Evolutionary conservation across 2,113 vertebrate genomes (phyloP).

Genomic region (Eretmochelys imbricata): DNA sequence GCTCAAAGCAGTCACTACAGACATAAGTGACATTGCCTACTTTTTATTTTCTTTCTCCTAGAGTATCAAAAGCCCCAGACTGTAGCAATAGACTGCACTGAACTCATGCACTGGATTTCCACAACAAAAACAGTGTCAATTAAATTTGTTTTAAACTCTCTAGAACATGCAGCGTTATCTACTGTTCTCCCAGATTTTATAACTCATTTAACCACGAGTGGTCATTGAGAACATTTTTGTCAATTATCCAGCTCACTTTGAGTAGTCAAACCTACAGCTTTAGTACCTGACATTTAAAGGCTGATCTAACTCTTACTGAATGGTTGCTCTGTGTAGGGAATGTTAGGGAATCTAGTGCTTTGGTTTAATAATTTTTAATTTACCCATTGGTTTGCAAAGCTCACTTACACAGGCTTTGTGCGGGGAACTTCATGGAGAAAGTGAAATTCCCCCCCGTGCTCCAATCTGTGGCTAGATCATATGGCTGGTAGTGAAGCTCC

Average conservation of each 20-base stretch:
- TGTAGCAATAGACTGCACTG: neutral
- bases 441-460: neutral
- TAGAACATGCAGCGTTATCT: neutral
- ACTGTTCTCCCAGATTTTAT: neutral
- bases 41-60: neutral
- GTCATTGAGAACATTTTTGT: neutral
- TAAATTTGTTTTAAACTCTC: neutral
- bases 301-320: neutral
- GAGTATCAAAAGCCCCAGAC: neutral
- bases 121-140: neutral
- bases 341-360: neutral
- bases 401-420: neutral
- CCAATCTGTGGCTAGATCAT: neutral
- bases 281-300: neutral
- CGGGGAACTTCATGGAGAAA: neutral
- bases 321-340: slow-evolving; percentile 11
- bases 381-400: neutral
- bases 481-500: neutral
- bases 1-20: neutral
- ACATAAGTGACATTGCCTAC: neutral
- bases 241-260: neutral
- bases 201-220: neutral
- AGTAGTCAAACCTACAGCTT: neutral
- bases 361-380: neutral
- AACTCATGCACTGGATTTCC: neutral